These are phyloP conservation scores for Sminthurides aquaticus DNA, from an alignment of 2,888 invertebrate genomes.

Conservation along the genomic window DNA sequence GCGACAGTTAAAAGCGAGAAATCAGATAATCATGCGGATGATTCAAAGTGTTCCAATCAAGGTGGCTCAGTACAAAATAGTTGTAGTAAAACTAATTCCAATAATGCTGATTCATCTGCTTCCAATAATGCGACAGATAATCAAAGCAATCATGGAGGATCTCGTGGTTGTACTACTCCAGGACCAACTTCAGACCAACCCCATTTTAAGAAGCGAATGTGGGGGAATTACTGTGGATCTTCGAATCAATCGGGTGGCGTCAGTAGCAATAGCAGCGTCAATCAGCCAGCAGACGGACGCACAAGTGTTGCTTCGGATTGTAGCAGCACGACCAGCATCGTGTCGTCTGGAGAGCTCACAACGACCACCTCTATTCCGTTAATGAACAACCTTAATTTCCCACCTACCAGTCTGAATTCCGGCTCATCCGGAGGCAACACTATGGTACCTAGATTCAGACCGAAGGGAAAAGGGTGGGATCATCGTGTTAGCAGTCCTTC, in stretches of 20 bases:
- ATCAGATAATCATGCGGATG: not conserved
- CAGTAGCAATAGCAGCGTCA: not conserved
- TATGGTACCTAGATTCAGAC: constrained; percentile 31
- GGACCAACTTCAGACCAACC: constrained; percentile 25
- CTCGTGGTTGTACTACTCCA: constrained; percentile 9
- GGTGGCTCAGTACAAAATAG: not conserved
- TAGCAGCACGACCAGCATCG: constrained; percentile 22
- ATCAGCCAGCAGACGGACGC: constrained; percentile 30
- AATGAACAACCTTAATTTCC: not conserved
- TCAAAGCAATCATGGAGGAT: constrained; percentile 1
- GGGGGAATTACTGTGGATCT: constrained; percentile 37
- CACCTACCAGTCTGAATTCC: not conserved
- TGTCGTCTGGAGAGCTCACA: constrained; percentile 3
- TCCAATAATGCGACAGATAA: not conserved
- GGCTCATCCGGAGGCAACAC: constrained; percentile 3
- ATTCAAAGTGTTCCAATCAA: not conserved
- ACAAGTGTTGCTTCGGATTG: constrained; percentile 42
- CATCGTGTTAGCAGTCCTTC: constrained; percentile 24
- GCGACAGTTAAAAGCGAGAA: not conserved
- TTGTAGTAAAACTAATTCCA: not conserved
- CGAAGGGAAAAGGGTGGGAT: constrained; percentile 39
- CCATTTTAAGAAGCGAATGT: constrained; percentile 41
- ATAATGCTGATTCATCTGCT: not conserved
- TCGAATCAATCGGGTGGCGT: constrained; percentile 6
- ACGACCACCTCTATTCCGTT: not conserved